phyloP scores from a whole-genome alignment of 1,140 invertebrate species.

The Bacillus rossius region DNA sequence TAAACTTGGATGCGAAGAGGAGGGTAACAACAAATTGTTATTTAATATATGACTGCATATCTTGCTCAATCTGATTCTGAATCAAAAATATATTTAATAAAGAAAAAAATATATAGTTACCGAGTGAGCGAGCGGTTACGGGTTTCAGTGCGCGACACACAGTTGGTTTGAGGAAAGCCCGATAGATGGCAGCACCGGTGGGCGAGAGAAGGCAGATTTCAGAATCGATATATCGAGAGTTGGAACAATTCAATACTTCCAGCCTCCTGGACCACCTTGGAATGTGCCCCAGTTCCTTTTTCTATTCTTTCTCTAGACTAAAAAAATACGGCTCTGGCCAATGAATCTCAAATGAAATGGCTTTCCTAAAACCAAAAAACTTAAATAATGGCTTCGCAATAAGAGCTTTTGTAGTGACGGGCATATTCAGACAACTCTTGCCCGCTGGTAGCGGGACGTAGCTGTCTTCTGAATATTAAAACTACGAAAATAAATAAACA shows the following conservation, averaged over 20 bases:
- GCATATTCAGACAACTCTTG: background rate
- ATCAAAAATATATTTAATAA: conserved; percentile 8
- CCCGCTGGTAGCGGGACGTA: background rate
- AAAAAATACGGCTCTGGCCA: conserved; percentile 15
- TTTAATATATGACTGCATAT: conserved; percentile 18
- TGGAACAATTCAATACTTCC: conserved; percentile 5
- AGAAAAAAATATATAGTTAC: background rate
- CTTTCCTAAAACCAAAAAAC: conserved; percentile 21
- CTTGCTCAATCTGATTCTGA: conserved; percentile 19
- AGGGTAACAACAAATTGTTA: conserved; percentile 4
- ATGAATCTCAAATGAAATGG: conserved; percentile 18
- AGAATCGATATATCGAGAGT: conserved; percentile 5
- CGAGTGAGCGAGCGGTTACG: background rate
- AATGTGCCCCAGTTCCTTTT: conserved; percentile 8
- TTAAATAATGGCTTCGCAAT: conserved; percentile 11
- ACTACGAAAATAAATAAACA: conserved; percentile 17
- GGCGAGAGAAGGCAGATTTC: conserved; percentile 1
- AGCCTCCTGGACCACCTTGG: conserved; percentile 3
- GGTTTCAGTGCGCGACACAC: background rate
- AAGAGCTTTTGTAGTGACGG: too few species aligned
- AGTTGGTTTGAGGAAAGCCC: conserved; percentile 19
- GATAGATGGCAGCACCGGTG: conserved; percentile 11
- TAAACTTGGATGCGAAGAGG: too few species aligned
- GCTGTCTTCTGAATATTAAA: conserved; percentile 7
- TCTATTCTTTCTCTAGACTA: conserved; percentile 19